Evolutionary conservation across 2,113 vertebrate genomes (phyloP).

Genomic region (Xiphophorus maculatus): DNA sequence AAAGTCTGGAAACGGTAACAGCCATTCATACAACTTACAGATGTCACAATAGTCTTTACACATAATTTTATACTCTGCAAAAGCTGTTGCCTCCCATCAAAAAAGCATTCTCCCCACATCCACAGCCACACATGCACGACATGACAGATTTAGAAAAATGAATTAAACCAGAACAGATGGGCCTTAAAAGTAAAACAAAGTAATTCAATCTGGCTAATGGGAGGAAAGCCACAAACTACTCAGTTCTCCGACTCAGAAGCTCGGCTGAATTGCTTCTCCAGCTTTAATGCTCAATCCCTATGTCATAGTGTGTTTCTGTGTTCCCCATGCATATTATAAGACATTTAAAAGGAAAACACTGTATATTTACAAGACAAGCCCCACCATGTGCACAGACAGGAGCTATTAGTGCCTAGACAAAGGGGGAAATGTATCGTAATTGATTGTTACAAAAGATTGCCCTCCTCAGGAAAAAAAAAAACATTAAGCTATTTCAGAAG

Average conservation of each 20-base stretch:
- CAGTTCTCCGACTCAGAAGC: slow-evolving; percentile 74
- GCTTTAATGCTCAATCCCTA: slow-evolving; percentile 74
- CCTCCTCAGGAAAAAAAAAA: slow-evolving; percentile 58
- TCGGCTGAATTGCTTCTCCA: slow-evolving; percentile 71
- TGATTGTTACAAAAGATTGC: slow-evolving; percentile 82
- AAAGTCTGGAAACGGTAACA: slow-evolving; percentile 42
- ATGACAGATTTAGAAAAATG: slow-evolving; percentile 76
- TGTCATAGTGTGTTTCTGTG: slow-evolving; percentile 77
- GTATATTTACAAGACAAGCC: slow-evolving; percentile 78
- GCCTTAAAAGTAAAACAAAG: slow-evolving; percentile 78
- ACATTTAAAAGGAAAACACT: slow-evolving; percentile 80
- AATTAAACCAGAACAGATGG: slow-evolving; percentile 82
- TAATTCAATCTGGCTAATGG: slow-evolving; percentile 82
- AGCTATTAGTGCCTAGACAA: slow-evolving; percentile 75
- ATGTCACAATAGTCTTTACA: slow-evolving; percentile 62
- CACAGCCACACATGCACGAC: slow-evolving; percentile 52
- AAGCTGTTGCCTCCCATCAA: slow-evolving; percentile 61
- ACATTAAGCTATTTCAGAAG: slow-evolving; percentile 72
- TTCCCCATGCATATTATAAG: slow-evolving; percentile 80
- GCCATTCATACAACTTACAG: slow-evolving; percentile 34
- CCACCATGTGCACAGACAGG: slow-evolving; percentile 63
- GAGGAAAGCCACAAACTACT: slow-evolving; percentile 79
- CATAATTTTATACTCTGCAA: slow-evolving; percentile 62
- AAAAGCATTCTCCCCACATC: slow-evolving; percentile 42
- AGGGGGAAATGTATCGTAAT: slow-evolving; percentile 78